Percentiles rank a stretch among this genome's conserved stretches.
phyloP scores from a whole-genome alignment of 2,888 invertebrate genomes.

The Machimus atricapillus region DNA sequence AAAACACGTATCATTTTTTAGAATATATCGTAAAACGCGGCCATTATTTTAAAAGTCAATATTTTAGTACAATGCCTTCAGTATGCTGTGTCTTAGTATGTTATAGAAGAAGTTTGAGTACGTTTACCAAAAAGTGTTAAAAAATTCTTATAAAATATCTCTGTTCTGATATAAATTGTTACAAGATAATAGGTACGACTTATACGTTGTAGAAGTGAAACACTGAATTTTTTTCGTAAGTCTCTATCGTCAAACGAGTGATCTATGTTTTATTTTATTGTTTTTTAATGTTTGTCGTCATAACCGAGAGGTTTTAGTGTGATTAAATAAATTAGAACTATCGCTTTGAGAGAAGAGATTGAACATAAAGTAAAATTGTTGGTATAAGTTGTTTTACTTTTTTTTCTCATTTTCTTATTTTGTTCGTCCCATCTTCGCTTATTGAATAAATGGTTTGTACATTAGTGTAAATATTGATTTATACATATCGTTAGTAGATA shows the following conservation, averaged over 20 bases:
- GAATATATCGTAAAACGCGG: neutral
- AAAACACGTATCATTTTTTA: neutral
- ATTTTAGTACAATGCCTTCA: neutral
- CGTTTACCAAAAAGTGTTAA: neutral
- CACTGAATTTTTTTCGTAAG: conserved; percentile 3
- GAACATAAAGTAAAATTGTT: neutral
- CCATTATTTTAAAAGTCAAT: neutral
- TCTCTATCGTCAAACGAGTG: neutral
- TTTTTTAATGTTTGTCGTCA: neutral
- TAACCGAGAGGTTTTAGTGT: neutral
- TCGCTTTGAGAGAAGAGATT: neutral
- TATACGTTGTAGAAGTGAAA: conserved; percentile 29
- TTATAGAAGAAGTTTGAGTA: neutral
- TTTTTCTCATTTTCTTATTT: neutral
- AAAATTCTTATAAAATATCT: conserved; percentile 16
- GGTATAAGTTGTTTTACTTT: neutral
- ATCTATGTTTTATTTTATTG: neutral
- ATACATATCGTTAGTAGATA: conserved; percentile 19
- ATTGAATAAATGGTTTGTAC: conserved; percentile 12
- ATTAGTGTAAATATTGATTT: conserved; percentile 22
- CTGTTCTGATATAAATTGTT: conserved; percentile 9
- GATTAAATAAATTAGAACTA: neutral
- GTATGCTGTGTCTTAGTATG: neutral
- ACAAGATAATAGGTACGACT: neutral
- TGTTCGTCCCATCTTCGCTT: neutral